A percentile compares a stretch with the other conserved stretches of the same genome.
These are phyloP conservation scores for Bombus sylvicola DNA, from an alignment of 1,140 invertebrate species.

Conservation along the genomic window DNA sequence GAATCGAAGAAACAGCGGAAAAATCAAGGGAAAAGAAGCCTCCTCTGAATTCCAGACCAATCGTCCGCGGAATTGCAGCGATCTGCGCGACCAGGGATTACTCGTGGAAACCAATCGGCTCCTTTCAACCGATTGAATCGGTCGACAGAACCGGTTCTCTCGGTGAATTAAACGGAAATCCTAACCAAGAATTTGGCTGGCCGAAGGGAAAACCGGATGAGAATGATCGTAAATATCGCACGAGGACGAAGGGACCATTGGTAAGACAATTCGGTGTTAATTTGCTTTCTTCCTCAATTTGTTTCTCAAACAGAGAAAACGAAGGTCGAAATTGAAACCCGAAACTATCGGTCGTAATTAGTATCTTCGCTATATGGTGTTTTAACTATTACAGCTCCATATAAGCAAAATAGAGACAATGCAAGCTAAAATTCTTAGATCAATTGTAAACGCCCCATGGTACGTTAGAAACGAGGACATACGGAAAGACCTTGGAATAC, in stretches of 20 bases:
- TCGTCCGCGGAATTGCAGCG: constrained; percentile 39
- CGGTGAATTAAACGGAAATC: not conserved
- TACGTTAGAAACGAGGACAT: too few species aligned
- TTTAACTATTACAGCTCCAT: too few species aligned
- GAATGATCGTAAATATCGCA: not conserved
- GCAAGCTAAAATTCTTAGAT: too few species aligned
- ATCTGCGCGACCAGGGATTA: constrained; percentile 42
- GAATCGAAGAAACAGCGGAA: not conserved
- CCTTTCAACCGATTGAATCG: constrained; percentile 20
- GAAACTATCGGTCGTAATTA: not conserved
- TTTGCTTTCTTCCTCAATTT: not conserved
- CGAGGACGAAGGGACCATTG: not conserved
- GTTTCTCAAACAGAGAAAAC: not conserved
- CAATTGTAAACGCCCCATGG: too few species aligned
- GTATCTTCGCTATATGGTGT: not conserved
- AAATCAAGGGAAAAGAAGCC: constrained; percentile 16
- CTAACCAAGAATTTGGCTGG: not conserved
- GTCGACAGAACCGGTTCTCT: too few species aligned
- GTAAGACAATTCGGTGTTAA: not conserved
- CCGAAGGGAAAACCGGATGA: not conserved
- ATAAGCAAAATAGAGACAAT: too few species aligned
- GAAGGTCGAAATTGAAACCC: not conserved
- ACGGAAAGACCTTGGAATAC: too few species aligned
- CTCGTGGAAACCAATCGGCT: constrained; percentile 33
- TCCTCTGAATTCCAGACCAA: constrained; percentile 12